Evolutionary conservation across 2,888 invertebrate genomes (phyloP).

Genomic region (Stenurella melanura): DNA sequence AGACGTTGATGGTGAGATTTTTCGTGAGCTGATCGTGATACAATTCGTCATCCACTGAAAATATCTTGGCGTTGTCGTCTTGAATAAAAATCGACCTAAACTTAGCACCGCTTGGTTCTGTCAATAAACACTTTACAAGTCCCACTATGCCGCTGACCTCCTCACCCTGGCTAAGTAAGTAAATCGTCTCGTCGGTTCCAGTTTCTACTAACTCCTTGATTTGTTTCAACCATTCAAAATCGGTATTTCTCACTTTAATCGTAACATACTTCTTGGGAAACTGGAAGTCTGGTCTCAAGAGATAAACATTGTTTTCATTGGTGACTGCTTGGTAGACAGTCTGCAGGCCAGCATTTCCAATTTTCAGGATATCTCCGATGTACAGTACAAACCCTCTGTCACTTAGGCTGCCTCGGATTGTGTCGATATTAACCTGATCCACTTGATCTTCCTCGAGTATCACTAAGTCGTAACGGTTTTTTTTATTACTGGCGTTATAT

Average conservation of each 20-base stretch:
- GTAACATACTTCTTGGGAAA: constrained; percentile 44
- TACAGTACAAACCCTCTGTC: constrained; percentile 51
- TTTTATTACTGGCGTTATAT: constrained; percentile 18
- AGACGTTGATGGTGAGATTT: constrained; percentile 59
- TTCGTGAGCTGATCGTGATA: constrained; percentile 57
- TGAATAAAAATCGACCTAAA: constrained; percentile 56
- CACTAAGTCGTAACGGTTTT: constrained; percentile 44
- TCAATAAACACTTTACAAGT: constrained; percentile 55
- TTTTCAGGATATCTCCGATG: constrained; percentile 41
- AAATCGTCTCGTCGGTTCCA: constrained; percentile 43
- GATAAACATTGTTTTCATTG: constrained; percentile 32
- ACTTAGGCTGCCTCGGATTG: constrained; percentile 28
- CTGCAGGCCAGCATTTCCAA: constrained; percentile 20
- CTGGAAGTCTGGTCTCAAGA: constrained; percentile 30
- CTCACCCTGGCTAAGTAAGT: constrained; percentile 50
- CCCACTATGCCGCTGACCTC: constrained; percentile 59
- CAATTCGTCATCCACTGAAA: constrained; percentile 54
- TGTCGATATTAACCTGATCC: constrained; percentile 16
- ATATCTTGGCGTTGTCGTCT: constrained; percentile 50
- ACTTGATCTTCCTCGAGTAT: constrained; percentile 34
- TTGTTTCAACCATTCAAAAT: constrained; percentile 67
- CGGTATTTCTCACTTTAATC: constrained; percentile 44
- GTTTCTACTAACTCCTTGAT: constrained; percentile 37
- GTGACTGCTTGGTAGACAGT: constrained; percentile 39
- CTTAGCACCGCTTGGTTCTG: constrained; percentile 48